These are phyloP conservation scores for Neosalanx taihuensis DNA, from an alignment of 2,797 vertebrate genomes.

Conservation along the genomic window DNA sequence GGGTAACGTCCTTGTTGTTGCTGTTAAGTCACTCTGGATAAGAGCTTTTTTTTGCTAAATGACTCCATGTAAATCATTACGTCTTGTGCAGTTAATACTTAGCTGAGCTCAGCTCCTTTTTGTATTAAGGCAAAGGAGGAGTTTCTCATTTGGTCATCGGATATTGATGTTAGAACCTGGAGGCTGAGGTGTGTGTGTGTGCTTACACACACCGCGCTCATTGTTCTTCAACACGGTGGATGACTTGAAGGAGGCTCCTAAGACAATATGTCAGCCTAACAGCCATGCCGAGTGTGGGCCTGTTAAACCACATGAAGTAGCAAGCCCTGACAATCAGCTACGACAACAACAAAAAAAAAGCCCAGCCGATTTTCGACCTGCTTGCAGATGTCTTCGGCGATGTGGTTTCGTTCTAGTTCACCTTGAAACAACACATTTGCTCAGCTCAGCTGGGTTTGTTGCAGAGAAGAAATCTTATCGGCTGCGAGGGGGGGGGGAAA, in stretches of 20 bases:
- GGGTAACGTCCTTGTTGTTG: too few relatives aligned
- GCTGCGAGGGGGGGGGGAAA: not conserved
- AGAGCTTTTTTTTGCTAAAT: too few relatives aligned
- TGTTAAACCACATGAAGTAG: slow-evolving; percentile 49
- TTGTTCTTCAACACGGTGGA: not conserved
- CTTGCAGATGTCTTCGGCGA: slow-evolving; percentile 44
- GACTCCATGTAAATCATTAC: slow-evolving; percentile 12
- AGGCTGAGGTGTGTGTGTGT: not conserved
- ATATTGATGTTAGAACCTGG: not conserved
- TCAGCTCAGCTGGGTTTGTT: not conserved
- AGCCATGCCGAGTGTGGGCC: slow-evolving; percentile 23
- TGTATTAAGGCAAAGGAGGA: slow-evolving; percentile 28
- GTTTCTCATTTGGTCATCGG: not conserved
- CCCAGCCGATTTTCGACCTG: slow-evolving; percentile 18
- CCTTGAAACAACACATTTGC: not conserved
- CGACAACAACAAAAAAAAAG: slow-evolving; percentile 20
- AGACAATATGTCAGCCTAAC: not conserved
- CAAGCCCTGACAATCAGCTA: slow-evolving; percentile 39
- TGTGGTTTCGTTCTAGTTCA: slow-evolving; percentile 9
- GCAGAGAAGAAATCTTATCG: slow-evolving; percentile 3
- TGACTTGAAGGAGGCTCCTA: not conserved
- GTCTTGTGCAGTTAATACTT: slow-evolving; percentile 40
- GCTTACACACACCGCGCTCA: not conserved
- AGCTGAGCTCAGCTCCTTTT: slow-evolving; percentile 23
- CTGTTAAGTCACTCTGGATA: too few relatives aligned